Conservation (phyloP, 2,888 invertebrate genomes). For the Euphydryas editha region DNA sequence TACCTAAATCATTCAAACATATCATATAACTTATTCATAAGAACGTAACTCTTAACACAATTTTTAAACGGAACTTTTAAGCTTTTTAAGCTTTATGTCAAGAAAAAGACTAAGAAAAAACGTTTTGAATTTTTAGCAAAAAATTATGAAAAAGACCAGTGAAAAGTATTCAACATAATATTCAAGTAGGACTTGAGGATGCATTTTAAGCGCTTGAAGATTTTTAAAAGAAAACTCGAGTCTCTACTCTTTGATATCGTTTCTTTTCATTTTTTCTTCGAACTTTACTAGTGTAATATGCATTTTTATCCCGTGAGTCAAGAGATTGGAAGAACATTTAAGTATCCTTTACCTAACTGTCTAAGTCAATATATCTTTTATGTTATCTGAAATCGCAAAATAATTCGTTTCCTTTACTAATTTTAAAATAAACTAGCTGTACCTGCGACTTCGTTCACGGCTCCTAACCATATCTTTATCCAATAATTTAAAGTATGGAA, state of each 20-base stretch:
- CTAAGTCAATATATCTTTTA: too few species aligned
- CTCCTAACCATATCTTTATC: too few species aligned
- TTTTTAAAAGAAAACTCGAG: conserved; percentile 16
- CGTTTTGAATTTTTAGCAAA: background rate
- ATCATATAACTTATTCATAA: background rate
- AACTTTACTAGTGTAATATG: background rate
- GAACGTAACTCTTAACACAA: background rate
- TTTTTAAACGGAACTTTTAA: background rate
- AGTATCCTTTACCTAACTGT: too few species aligned
- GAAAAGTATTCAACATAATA: conserved; percentile 13
- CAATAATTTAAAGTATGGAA: too few species aligned
- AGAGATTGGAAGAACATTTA: background rate
- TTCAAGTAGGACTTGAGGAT: conserved; percentile 14
- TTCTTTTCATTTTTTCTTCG: conserved; percentile 10
- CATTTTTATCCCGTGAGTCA: background rate
- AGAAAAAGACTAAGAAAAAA: background rate
- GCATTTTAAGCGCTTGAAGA: conserved; percentile 17
- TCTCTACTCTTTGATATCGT: conserved; percentile 12
- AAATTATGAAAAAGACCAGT: conserved; percentile 7
- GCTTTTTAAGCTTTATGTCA: too few species aligned
- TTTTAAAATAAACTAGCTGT: too few species aligned
- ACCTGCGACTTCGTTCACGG: too few species aligned
- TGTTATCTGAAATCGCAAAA: too few species aligned
- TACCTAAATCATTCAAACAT: too few species aligned
- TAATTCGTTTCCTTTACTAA: too few species aligned